Evolutionary conservation across 2,888 invertebrate species (phyloP), one percentile per base, ranked within the genome.

Genomic region (Lycia hirtaria): DNA sequence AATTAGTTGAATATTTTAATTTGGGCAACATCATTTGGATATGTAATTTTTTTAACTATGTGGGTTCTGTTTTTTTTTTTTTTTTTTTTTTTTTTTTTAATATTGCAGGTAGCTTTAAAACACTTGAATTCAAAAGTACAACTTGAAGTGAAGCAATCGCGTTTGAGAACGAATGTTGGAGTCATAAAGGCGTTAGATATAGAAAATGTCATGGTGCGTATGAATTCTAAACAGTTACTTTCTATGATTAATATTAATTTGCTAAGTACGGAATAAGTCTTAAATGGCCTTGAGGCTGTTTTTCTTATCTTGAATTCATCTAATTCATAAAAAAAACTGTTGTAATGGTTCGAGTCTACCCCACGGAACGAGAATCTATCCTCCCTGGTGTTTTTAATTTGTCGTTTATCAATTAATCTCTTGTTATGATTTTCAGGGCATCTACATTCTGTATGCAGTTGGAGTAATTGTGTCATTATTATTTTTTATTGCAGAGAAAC

Each of bases 41-140:
- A 9, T 9, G 28, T 9, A 14, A 33, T 14, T 12, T 12, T 32
- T n/a, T n/a, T n/a, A n/a, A n/a, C n/a, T n/a, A 4, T 26, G 6
- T 6, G 26, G 3, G 26, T n/a, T n/a, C n/a, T n/a, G n/a, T n/a
- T n/a, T n/a, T n/a, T n/a, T n/a, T n/a, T n/a, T n/a, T n/a, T n/a
- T n/a, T n/a, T n/a, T n/a, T n/a, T n/a, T n/a, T n/a, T n/a, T n/a
- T 14, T 32, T 32, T 14, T 19, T 37, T 37, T 4, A 37, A n/a
- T 19, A 1, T 84, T 82, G 24, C 67, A 94, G 93, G 92, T 93
- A 15, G 92, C 92, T 1, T 68, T 90, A 35, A 85, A 86, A 54
- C 85, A 92, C 71, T 80, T 93, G 65, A 86, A 94, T 73, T 85
- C 85, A 50, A 79, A 89, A 69, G 92, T 94, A 4, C 94, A 94